Percentiles rank a stretch among this genome's conserved stretches.
Evolutionary conservation across 2,113 vertebrate species (phyloP).

Genomic region (Vulpes lagopus): DNA sequence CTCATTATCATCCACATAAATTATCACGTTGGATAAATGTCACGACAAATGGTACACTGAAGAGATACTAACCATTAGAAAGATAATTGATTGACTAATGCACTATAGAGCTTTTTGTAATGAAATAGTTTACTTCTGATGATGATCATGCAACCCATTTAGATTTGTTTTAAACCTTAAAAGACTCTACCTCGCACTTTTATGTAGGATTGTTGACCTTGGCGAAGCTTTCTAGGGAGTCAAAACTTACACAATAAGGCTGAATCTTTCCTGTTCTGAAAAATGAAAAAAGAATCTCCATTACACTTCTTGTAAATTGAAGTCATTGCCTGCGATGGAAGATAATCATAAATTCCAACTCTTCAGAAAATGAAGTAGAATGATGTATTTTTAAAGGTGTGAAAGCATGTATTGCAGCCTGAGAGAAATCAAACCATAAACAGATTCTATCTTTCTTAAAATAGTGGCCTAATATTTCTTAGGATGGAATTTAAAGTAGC

Average conservation of each 20-base stretch:
- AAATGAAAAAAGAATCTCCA: constrained; percentile 31
- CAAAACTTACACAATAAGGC: neutral
- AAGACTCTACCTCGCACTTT: neutral
- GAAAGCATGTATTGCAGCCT: neutral
- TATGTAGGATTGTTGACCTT: neutral
- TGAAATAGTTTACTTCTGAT: neutral
- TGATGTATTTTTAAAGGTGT: constrained; percentile 41
- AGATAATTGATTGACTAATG: constrained; percentile 2
- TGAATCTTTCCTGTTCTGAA: constrained; percentile 11
- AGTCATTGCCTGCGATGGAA: constrained; percentile 39
- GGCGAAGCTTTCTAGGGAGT: neutral
- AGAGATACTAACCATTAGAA: constrained; percentile 32
- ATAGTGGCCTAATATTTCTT: constrained; percentile 49
- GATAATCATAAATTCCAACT: constrained; percentile 60
- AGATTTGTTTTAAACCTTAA: constrained; percentile 25
- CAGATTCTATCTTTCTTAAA: constrained; percentile 62
- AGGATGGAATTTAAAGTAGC: constrained; percentile 71
- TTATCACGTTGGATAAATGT: neutral
- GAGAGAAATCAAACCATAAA: constrained; percentile 57
- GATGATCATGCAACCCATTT: neutral
- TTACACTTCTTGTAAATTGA: constrained; percentile 60
- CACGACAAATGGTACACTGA: constrained; percentile 58
- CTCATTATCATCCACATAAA: constrained; percentile 39
- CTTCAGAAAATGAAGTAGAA: constrained; percentile 65
- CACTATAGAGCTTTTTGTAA: neutral